Evolutionary conservation across 2,888 invertebrate genomes (phyloP), one percentile per base, ranked within the genome.

Genomic region (Rhogogaster chlorosoma): DNA sequence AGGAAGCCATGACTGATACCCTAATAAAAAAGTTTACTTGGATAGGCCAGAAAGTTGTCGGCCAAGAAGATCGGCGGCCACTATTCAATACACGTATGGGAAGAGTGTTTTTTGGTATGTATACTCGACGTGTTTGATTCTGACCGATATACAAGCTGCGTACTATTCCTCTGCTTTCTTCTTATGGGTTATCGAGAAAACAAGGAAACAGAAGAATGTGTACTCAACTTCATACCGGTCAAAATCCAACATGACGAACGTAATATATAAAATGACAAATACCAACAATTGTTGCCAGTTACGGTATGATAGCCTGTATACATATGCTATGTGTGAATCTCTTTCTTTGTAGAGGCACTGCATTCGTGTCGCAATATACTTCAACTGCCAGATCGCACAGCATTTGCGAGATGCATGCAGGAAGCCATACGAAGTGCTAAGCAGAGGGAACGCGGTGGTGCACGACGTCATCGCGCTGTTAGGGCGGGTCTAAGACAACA

Each of bases 51-150:
- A 45, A 18, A 10, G 75, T 75, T 49, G 15, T 18, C 7, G 75
- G 29, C 49, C 10, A 75, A 29, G 45, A 45, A 26, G 29, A 75
- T 45, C 26, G 22, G 15, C n/a, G 29, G 45, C 45, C 75, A 7
- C 12, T 75, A 18, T 75, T 26, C 29, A 49, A 75, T 12, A 75
- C 75, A 32, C 29, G 18, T 0, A 45, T 49, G 45, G 49, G 49
- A 22, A 42, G 2, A 29, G 75, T 75, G 75, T 45, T 75, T 75
- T 75, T 22, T 75, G 75, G 49, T 75, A 18, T 75, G 75, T 75
- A 38, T 1, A n/a, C 10, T 22, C 10, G 64, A 49, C 7, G 49
- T 15, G 10, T 49, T 64, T 6, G 9, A 64, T 18, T 10, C 10
- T 26, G 64, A n/a, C n/a, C 26, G 10, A 26, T 64, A 36, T 36